Evolutionary conservation across 2,113 vertebrate genomes (phyloP).

Genomic region (Pogonocichla stellata): DNA sequence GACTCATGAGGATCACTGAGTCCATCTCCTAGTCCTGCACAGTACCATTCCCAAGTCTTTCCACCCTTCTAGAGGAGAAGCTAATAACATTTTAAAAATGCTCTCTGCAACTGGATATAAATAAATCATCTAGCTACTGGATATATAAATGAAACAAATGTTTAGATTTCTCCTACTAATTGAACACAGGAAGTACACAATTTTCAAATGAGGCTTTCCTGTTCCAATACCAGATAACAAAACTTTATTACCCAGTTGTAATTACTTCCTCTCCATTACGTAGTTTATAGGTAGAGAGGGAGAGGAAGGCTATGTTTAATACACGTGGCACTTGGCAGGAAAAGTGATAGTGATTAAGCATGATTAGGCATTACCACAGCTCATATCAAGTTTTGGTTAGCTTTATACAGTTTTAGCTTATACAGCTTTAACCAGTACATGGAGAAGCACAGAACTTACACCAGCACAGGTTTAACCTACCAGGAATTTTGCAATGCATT

Average conservation of each 20-base stretch:
- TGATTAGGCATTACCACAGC: not conserved
- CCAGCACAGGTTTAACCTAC: not conserved
- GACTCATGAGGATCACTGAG: not conserved
- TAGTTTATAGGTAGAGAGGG: not conserved
- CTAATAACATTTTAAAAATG: not conserved
- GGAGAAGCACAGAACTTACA: not conserved
- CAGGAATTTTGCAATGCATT: not conserved
- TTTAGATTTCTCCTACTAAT: not conserved
- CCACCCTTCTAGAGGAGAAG: not conserved
- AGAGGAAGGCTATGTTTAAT: not conserved
- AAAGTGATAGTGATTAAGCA: not conserved
- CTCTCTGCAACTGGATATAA: not conserved
- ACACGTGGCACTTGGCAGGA: not conserved
- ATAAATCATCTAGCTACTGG: not conserved
- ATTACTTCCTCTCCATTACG: conserved; percentile 11
- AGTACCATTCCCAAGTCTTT: not conserved
- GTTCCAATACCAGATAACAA: not conserved
- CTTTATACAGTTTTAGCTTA: not conserved
- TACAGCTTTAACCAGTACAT: not conserved
- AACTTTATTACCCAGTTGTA: conserved; percentile 4
- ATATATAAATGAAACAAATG: not conserved
- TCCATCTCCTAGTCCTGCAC: not conserved
- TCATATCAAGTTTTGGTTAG: fast-evolving
- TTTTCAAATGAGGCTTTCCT: not conserved
- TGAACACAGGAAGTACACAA: conserved; percentile 7